A percentile compares a stretch with the other conserved stretches of the same genome.
These are phyloP conservation scores for Cotesia vestalis DNA, from an alignment of 1,140 invertebrate genomes.

Conservation along the genomic window DNA sequence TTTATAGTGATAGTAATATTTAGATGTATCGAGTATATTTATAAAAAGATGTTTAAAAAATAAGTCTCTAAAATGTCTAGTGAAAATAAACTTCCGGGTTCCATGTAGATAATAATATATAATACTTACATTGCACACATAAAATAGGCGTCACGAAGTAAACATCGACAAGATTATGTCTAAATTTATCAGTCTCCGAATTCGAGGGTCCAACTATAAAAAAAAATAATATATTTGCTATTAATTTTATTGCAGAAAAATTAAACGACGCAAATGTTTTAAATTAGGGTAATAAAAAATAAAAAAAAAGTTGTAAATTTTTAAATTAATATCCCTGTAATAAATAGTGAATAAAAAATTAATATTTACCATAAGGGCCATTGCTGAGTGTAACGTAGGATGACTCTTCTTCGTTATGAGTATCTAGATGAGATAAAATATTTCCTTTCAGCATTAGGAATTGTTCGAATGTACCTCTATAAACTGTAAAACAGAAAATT, in stretches of 20 bases:
- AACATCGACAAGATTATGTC: slow-evolving; percentile 58
- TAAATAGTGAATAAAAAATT: slow-evolving; percentile 12
- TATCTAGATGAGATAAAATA: slow-evolving; percentile 60
- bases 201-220: slow-evolving; percentile 51
- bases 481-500: slow-evolving; percentile 37
- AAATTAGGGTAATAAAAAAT: slow-evolving; percentile 37
- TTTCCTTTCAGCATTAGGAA: slow-evolving; percentile 66
- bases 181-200: slow-evolving; percentile 46
- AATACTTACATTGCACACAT: slow-evolving; percentile 67
- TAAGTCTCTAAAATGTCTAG: no score
- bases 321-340: background rate
- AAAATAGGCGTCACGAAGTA: slow-evolving; percentile 66
- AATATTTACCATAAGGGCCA: slow-evolving; percentile 58
- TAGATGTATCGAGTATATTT: background rate
- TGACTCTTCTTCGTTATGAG: slow-evolving; percentile 61
- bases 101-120: slow-evolving; percentile 8
- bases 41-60: slow-evolving; percentile 24
- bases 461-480: slow-evolving; percentile 57
- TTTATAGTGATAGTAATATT: background rate
- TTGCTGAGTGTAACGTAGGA: slow-evolving; percentile 62
- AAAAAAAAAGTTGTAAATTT: slow-evolving; percentile 14
- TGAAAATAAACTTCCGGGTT: no score
- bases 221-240: slow-evolving; percentile 32
- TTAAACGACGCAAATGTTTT: background rate
- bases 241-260: background rate